A percentile compares a stretch with the other conserved stretches of the same genome.
Evolutionary conservation across 1,140 invertebrate species (phyloP).

Genomic region (Lordiphosa clarofinis): DNA sequence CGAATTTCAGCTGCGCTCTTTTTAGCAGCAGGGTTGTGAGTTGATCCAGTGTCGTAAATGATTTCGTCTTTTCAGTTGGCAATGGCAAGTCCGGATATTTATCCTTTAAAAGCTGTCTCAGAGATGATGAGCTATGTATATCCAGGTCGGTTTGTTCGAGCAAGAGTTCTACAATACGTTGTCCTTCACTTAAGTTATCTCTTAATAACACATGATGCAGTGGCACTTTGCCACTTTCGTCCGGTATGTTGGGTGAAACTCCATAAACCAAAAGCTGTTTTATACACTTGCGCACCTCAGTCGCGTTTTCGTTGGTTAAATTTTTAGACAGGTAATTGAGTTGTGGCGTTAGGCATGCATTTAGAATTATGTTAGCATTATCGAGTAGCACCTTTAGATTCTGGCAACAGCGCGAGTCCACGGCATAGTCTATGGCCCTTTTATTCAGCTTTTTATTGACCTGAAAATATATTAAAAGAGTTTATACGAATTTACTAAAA

Average conservation of each 20-base stretch:
- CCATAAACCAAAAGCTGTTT: constrained; percentile 81
- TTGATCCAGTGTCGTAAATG: constrained; percentile 77
- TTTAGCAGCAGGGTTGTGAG: constrained; percentile 81
- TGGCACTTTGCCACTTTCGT: constrained; percentile 82
- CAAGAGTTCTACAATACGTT: constrained; percentile 80
- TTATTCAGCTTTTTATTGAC: background rate
- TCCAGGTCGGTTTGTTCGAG: constrained; percentile 80
- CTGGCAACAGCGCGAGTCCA: constrained; percentile 81
- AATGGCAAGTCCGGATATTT: constrained; percentile 84
- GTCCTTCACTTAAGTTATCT: constrained; percentile 78
- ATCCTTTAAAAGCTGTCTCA: constrained; percentile 81
- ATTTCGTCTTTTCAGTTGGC: constrained; percentile 59
- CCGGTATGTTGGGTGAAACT: constrained; percentile 83
- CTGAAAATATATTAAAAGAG: background rate
- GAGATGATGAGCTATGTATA: constrained; percentile 80
- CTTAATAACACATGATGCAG: constrained; percentile 83
- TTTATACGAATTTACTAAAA: no score
- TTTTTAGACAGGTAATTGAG: constrained; percentile 83
- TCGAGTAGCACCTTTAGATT: constrained; percentile 81
- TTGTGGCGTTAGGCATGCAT: constrained; percentile 82
- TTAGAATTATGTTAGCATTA: constrained; percentile 80
- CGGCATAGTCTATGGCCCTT: constrained; percentile 84
- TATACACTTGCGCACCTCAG: constrained; percentile 72
- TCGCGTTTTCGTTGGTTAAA: constrained; percentile 80
- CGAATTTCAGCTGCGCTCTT: constrained; percentile 82